Base-by-base conservation (phyloP, 2,888 invertebrate genomes). In the Luperina testacea region DNA sequence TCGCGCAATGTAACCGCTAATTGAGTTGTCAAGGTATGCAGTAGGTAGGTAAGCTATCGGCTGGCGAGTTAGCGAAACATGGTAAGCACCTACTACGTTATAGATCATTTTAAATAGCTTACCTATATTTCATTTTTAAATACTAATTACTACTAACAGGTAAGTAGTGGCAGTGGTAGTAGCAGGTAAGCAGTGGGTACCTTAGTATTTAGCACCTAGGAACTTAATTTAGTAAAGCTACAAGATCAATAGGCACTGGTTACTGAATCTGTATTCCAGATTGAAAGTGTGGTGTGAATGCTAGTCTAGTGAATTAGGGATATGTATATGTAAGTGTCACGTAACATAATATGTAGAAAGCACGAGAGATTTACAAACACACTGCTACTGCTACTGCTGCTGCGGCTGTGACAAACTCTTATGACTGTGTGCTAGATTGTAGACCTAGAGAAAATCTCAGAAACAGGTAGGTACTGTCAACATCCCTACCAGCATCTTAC, bases 11-110 rank as follows among this genome's bases (percentile, higher is more conserved):
- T 90, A 92, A 91, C 88, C 85, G 95, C 93, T 95, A 95, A 95
- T 94, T 94, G 91, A 93, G 89, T 91, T 94, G 95, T 95, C 95
- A 95, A 95, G 95, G 94, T 94, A 91, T 90, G 88, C 83, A 80
- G 81, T 83, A 84, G 81, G 84, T 86, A 80, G 75, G 83, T 83
- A 84, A 77, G 77, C 76, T 83, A 85, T 70, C 85, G 83, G 81
- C 73, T 75, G 78, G 72, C 76, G 71, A 72, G 87, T 87, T 85
- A 88, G 78, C 73, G 61, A 67, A 75, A 74, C 63, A 74, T 71
- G 0, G 24, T 70, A 73, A n/a, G 17, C 42, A 69, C 32, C 6
- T 57, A 57, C 24, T 59, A 59, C 3, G 42, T 69, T 70, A 76
- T 77, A 13, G 57, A 72, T 77, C 9, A 69, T 57, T 67, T 57